Conservation (phyloP, 2,797 vertebrate species). For the Macrochelys suwanniensis region DNA sequence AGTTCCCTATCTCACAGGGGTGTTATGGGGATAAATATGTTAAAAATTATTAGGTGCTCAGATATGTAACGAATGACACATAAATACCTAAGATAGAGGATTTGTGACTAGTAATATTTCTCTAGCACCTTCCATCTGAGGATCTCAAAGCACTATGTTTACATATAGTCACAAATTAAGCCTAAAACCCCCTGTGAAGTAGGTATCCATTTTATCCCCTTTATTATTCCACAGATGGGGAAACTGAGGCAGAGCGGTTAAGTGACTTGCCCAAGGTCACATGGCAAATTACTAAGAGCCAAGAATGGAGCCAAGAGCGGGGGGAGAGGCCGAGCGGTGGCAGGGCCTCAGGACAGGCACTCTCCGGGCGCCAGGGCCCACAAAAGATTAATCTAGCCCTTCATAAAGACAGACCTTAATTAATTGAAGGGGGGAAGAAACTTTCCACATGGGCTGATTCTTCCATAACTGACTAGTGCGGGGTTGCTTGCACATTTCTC, state of each 20-base stretch:
- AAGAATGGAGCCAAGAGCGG: neutral
- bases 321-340: no score
- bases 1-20: accelerated
- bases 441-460: neutral
- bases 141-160: constrained; percentile 16
- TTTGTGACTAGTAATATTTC: constrained; percentile 7
- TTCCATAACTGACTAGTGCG: neutral
- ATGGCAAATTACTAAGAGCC: constrained; percentile 31
- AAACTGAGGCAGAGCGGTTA: neutral
- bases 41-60: neutral
- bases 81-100: constrained; percentile 2
- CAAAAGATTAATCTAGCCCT: no score
- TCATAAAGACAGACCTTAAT: neutral
- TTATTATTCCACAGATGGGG: constrained; percentile 25
- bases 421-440: neutral
- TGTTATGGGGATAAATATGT: neutral
- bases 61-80: neutral
- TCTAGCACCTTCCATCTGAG: neutral
- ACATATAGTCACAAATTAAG: constrained; percentile 39
- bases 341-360: no score
- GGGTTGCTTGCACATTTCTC: neutral
- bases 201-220: constrained; percentile 30
- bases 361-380: no score
- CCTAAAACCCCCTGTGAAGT: constrained; percentile 3
- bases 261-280: constrained; percentile 17